Conservation (phyloP, 2,113 vertebrate genomes). For the Actenoides hombroni region DNA sequence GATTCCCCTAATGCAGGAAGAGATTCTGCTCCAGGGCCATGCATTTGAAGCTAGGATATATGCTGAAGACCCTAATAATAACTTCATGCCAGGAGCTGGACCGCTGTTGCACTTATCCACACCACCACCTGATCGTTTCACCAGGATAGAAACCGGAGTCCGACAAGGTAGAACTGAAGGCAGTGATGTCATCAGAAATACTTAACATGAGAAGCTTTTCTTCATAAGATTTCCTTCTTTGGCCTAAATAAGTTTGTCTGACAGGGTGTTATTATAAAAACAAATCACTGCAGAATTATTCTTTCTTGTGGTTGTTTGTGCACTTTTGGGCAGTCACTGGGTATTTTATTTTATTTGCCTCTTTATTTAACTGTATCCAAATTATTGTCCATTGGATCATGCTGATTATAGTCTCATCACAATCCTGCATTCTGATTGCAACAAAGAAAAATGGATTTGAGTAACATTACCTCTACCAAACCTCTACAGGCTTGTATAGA, state of each 20-base stretch:
- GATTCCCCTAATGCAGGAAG: constrained; percentile 90
- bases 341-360: not conserved
- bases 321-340: not conserved
- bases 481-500: not conserved
- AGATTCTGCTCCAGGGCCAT: constrained; percentile 87
- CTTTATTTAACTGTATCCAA: not conserved
- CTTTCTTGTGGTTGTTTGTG: not conserved
- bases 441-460: not conserved
- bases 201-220: not conserved
- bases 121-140: constrained; percentile 78
- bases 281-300: not conserved
- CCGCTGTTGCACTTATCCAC: constrained; percentile 90
- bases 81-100: constrained; percentile 93
- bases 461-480: not conserved
- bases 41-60: constrained; percentile 97
- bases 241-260: not conserved
- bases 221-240: not conserved
- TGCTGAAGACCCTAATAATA: constrained; percentile 90
- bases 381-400: not conserved
- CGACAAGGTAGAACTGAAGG: constrained; percentile 82
- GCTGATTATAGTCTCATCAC: not conserved
- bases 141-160: constrained; percentile 94
- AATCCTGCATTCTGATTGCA: not conserved
- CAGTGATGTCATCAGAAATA: not conserved
- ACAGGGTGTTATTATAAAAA: not conserved